phyloP scores from a whole-genome alignment of 2,888 invertebrate species.

The Minunthozetes semirufus region DNA sequence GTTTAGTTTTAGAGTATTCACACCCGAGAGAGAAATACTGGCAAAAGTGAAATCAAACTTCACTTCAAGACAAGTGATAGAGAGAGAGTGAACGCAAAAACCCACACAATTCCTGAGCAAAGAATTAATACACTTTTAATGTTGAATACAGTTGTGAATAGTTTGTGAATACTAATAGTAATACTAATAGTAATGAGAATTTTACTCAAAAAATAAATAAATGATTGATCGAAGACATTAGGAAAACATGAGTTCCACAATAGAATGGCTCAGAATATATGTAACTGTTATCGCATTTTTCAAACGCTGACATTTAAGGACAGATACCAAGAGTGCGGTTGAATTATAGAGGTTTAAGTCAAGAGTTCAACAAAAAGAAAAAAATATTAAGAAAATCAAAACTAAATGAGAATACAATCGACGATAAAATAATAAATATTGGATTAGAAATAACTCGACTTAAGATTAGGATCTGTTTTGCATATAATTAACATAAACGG shows the following conservation, averaged over 20 bases:
- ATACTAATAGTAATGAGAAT: too few relatives aligned
- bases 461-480: background rate
- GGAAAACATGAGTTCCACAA: background rate
- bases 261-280: background rate
- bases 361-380: background rate
- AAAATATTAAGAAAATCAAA: background rate
- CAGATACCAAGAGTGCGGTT: background rate
- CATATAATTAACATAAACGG: background rate
- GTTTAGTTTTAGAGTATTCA: background rate
- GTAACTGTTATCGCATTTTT: background rate
- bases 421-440: background rate
- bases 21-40: background rate
- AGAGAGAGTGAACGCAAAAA: background rate
- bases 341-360: background rate
- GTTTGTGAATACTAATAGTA: too few relatives aligned
- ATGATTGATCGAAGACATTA: conserved; percentile 12
- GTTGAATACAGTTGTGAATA: conserved; percentile 1
- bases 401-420: background rate
- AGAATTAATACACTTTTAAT: background rate
- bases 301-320: background rate
- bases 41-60: background rate
- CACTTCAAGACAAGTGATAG: background rate
- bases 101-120: conserved; percentile 8
- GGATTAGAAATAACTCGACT: background rate
- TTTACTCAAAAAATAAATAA: background rate